phyloP scores from a whole-genome alignment of 2,113 vertebrate genomes.

The Ctenodactylus gundi region DNA sequence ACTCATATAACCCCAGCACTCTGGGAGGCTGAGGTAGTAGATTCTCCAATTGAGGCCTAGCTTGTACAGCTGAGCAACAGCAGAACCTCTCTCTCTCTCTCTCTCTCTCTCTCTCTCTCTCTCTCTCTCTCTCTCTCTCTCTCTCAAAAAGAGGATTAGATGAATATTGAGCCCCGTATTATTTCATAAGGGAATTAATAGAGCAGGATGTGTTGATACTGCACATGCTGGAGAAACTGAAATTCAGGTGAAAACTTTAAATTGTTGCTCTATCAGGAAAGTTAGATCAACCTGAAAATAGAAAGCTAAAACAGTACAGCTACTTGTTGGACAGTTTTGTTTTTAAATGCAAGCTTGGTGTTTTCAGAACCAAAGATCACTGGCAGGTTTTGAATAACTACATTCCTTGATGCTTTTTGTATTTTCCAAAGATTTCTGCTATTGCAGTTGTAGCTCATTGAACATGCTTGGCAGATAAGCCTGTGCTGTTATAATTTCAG shows the following conservation, averaged over 20 bases:
- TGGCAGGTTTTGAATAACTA: background rate
- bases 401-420: background rate
- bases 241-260: background rate
- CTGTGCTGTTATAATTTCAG: background rate
- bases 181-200: conserved; percentile 35
- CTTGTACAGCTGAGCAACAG: no score
- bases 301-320: background rate
- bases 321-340: background rate
- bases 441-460: background rate
- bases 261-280: background rate
- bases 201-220: background rate
- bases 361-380: background rate
- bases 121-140: no score
- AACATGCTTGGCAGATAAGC: background rate
- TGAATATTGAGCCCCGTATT: background rate
- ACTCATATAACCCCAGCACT: no score
- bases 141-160: no score
- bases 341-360: background rate
- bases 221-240: background rate
- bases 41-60: no score
- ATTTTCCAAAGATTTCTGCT: background rate
- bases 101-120: no score
- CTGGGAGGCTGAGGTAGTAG: no score
- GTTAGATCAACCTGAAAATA: conserved; percentile 17
- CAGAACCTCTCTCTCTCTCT: no score